phyloP scores from a whole-genome alignment of 1,140 invertebrate species.

The Trichogramma pretiosum region DNA sequence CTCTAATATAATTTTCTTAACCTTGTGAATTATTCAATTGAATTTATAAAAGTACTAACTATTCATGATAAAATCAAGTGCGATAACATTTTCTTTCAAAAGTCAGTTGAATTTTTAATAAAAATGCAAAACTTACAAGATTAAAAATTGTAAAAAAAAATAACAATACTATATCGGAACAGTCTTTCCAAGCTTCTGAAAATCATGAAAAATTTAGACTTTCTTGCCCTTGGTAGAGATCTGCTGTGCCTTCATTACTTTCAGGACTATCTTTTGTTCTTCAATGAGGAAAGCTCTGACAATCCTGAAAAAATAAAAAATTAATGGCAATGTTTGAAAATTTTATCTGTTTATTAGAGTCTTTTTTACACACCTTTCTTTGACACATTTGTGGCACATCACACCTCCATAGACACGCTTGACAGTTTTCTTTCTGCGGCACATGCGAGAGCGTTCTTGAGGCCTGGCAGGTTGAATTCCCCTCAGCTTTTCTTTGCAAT shows the following conservation, averaged over 20 bases:
- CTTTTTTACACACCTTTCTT: not conserved
- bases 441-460: constrained; percentile 82
- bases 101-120: no score
- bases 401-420: constrained; percentile 94
- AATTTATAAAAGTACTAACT: no score
- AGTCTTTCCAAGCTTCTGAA: no score
- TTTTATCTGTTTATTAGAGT: constrained; percentile 5
- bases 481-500: constrained; percentile 88
- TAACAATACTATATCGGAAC: no score
- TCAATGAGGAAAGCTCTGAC: constrained; percentile 95
- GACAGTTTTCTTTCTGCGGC: constrained; percentile 89
- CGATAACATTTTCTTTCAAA: no score
- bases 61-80: no score
- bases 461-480: constrained; percentile 88
- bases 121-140: no score
- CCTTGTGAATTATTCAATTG: no score
- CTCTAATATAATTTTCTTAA: no score
- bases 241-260: constrained; percentile 86
- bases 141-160: no score
- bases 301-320: constrained; percentile 65
- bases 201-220: no score
- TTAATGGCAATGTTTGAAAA: not conserved
- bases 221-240: constrained; percentile 46
- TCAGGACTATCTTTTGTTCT: constrained; percentile 94
- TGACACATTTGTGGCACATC: constrained; percentile 84